Conservation (phyloP, 2,113 vertebrate genomes). For the Anarrhichthys ocellatus region DNA sequence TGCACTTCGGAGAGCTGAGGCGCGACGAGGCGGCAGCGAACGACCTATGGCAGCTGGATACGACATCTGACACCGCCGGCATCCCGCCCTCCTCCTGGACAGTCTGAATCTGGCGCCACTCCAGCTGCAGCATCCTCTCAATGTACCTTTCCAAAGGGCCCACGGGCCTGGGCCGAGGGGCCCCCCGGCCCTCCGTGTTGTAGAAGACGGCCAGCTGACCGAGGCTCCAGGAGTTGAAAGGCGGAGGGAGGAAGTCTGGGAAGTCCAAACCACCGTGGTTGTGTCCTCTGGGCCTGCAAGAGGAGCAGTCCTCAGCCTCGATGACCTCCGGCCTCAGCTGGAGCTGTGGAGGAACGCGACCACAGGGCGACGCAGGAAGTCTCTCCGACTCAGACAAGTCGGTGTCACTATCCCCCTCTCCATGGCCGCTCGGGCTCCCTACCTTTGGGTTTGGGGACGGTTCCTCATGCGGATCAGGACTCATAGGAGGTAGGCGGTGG, state of each 20-base stretch:
- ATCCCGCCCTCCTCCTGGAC: slow-evolving; percentile 83
- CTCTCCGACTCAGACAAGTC: slow-evolving; percentile 92
- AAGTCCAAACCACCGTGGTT: slow-evolving; percentile 74
- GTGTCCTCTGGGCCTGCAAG: slow-evolving; percentile 40
- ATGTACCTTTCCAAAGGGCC: slow-evolving; percentile 87
- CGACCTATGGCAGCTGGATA: slow-evolving; percentile 67
- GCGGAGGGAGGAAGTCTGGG: slow-evolving; percentile 91
- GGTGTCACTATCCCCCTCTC: slow-evolving; percentile 85
- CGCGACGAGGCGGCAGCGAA: slow-evolving; percentile 68
- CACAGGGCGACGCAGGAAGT: slow-evolving; percentile 72
- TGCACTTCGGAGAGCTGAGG: slow-evolving; percentile 82
- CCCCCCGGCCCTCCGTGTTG: slow-evolving; percentile 77
- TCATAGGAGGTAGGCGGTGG: slow-evolving; percentile 8
- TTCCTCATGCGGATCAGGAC: slow-evolving; percentile 22
- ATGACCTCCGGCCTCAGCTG: slow-evolving; percentile 90
- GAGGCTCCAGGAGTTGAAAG: slow-evolving; percentile 91
- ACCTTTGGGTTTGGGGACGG: slow-evolving; percentile 11
- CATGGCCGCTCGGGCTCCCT: slow-evolving; percentile 1
- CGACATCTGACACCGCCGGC: neutral
- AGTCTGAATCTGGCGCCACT: slow-evolving; percentile 90
- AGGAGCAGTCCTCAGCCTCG: slow-evolving; percentile 58
- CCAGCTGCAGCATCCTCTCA: slow-evolving; percentile 88
- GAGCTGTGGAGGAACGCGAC: slow-evolving; percentile 85
- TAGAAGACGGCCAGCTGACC: slow-evolving; percentile 84
- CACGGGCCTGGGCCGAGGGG: slow-evolving; percentile 66